A percentile compares a stretch with the other conserved stretches of the same genome.
Evolutionary conservation across 2,888 invertebrate genomes (phyloP).

Genomic region (Drosophila setosimentum): DNA sequence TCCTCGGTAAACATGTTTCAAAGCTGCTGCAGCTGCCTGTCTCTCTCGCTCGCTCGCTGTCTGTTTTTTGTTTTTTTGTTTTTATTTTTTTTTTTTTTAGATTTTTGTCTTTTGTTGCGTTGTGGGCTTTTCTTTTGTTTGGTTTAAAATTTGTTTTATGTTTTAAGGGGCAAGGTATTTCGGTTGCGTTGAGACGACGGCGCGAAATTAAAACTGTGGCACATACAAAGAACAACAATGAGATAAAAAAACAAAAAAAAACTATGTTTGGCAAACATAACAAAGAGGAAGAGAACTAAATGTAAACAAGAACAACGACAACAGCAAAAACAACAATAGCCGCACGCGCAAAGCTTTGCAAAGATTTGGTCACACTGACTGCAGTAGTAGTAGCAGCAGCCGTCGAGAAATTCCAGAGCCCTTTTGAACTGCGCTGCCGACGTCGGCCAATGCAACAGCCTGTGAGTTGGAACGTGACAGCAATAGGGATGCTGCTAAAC

Average conservation of each 20-base stretch:
- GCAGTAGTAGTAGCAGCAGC: conserved; percentile 11
- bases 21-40: conserved; percentile 47
- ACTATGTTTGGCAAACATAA: conserved; percentile 18
- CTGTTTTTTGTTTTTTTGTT: not conserved
- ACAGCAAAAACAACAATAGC: conserved; percentile 11
- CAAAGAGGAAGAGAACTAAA: conserved; percentile 22
- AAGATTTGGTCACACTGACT: conserved; percentile 50
- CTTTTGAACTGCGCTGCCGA: conserved; percentile 52
- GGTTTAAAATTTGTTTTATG: conserved; percentile 18
- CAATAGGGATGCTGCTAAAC: conserved; percentile 62
- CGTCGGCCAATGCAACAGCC: conserved; percentile 47
- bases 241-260: not conserved
- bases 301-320: conserved; percentile 19
- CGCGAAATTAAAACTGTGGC: conserved; percentile 51
- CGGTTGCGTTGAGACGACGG: conserved; percentile 38
- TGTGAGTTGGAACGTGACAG: conserved; percentile 55
- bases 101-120: conserved; percentile 32
- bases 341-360: conserved; percentile 44
- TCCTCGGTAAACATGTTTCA: conserved; percentile 83
- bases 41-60: conserved; percentile 15
- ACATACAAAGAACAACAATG: conserved; percentile 30
- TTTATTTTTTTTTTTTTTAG: conserved; percentile 15
- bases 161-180: conserved; percentile 15
- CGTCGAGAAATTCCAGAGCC: conserved; percentile 62
- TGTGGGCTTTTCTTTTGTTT: conserved; percentile 24